Base-by-base conservation (phyloP, 2,888 invertebrate species). In the Apamea crenata region DNA sequence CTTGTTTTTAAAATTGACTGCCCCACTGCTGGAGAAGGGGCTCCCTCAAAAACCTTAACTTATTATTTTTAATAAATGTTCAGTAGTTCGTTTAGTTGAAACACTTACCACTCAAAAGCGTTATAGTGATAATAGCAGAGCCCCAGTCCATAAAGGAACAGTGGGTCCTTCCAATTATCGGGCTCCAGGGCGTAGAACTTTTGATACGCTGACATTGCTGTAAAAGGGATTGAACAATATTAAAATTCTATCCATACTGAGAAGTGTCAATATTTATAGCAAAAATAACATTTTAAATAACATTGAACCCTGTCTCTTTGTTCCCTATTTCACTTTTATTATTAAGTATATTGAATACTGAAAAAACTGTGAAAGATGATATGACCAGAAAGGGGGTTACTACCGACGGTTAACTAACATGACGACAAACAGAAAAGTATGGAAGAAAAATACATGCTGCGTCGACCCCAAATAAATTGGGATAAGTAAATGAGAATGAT, bases 141-240 rank as follows among this genome's bases (percentile, higher is more conserved):
- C 1, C 99, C 99, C 69, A 99, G 97, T 44, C 99, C 99, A 95
- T 99, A 99, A 53, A 99, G 97, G 94, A 99, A 99, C 25, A 98
- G 97, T 1, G 99, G 98, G 95, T 99, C 99, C 94, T 98, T 98
- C 98, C 99, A 99, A 92, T 98, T 98, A 86, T 98, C 98, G 16
- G 97, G 97, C 91, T 98, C 98, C 50, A 98, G 95, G 59, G 98
- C 98, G 92, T 98, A 98, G 95, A 98, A 99, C 94, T 99, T 99
- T 96, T 99, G 99, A 96, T 99, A 99, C 5, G 99, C 99, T 36
- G 99, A 99, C 97, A 99, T 97, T 10, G 99, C 99, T 99, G 96
- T 97, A 97, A 91, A 89, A 93, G 89, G 91, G 75, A 59, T 36
- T 63, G 7, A 61, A 50, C 16, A 68, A 21, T 0, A 47, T 50